Evolutionary conservation across 2,888 invertebrate genomes (phyloP), one percentile per base, ranked within the genome.

Genomic region (Pyrgus malvae): DNA sequence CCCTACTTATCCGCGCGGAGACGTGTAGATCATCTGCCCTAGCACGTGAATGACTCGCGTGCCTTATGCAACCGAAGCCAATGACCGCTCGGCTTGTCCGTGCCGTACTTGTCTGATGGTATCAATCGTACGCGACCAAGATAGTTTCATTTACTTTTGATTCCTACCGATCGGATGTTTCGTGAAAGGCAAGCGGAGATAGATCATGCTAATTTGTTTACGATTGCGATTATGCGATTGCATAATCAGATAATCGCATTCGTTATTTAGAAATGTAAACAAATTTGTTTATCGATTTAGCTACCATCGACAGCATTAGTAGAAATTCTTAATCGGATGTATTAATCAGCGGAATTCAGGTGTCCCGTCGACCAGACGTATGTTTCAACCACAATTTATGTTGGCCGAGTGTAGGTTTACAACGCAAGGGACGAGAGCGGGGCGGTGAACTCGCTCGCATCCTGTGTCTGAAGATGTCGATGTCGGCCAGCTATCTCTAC

Each of bases 41-140:
- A 73, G 60, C 74, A 72, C 72, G 75, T 69, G 73, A 71, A 61
- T 66, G 67, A 65, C 67, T 67, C 68, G 71, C 65, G 70, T 73
- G 68, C 63, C 78, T 87, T 87, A 89, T 78, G 87, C 77, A 87
- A 88, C 71, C 61, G 65, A 63, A 74, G 85, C 72, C 83, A 82
- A 73, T 70, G 84, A 83, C 83, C 86, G 74, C 71, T 57, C 61
- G 66, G 63, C 73, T 76, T 71, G 80, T 77, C 78, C 74, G 67
- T 68, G 60, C 45, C 33, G 38, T 56, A 55, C 55, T 41, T 66
- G 69, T 67, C 70, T 72, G 69, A 77, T 78, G 77, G 68, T 63
- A 74, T 72, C 71, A 71, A 67, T 70, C 58, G 57, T 40, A 58
- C 42, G 54, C 48, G 21, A 8, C 25, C 44, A 51, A 53, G 37